These are phyloP conservation scores for Oryzias javanicus DNA, from an alignment of 2,113 vertebrate species.

Conservation along the genomic window DNA sequence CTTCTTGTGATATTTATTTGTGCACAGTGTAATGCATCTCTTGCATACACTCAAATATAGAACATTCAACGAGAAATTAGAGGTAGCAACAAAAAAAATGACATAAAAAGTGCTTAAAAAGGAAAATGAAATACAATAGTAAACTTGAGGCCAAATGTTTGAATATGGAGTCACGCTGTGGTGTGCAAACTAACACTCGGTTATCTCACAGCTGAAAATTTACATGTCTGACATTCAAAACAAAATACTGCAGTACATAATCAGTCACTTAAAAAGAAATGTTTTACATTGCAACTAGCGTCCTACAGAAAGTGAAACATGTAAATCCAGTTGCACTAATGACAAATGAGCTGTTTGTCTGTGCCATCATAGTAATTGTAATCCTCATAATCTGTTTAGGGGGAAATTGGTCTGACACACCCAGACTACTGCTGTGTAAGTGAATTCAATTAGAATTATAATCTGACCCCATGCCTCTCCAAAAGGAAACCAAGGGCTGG, in stretches of 20 bases:
- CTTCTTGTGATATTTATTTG: neutral
- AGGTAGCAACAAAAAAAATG: neutral
- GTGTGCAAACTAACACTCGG: neutral
- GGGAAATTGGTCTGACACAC: constrained; percentile 50
- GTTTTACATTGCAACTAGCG: neutral
- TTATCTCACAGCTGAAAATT: constrained; percentile 7
- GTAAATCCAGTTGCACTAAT: constrained; percentile 6
- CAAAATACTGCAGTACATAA: neutral
- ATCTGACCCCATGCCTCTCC: constrained; percentile 71
- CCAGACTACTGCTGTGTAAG: constrained; percentile 66
- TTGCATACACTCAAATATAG: neutral
- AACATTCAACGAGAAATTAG: neutral
- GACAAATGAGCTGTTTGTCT: constrained; percentile 22
- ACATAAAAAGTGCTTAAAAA: too few species aligned
- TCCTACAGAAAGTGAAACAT: neutral
- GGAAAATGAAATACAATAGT: too few species aligned
- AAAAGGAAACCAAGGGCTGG: constrained; percentile 61
- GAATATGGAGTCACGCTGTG: too few species aligned
- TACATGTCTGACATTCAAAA: neutral
- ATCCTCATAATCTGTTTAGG: constrained; percentile 54
- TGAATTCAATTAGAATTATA: constrained; percentile 71
- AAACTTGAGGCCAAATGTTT: too few species aligned
- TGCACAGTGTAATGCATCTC: neutral
- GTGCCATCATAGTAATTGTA: constrained; percentile 50
- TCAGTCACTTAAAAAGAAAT: neutral